Percentiles rank a stretch among this genome's conserved stretches.
phyloP scores from a whole-genome alignment of 2,113 vertebrate genomes.

The Calyptomena viridis region DNA sequence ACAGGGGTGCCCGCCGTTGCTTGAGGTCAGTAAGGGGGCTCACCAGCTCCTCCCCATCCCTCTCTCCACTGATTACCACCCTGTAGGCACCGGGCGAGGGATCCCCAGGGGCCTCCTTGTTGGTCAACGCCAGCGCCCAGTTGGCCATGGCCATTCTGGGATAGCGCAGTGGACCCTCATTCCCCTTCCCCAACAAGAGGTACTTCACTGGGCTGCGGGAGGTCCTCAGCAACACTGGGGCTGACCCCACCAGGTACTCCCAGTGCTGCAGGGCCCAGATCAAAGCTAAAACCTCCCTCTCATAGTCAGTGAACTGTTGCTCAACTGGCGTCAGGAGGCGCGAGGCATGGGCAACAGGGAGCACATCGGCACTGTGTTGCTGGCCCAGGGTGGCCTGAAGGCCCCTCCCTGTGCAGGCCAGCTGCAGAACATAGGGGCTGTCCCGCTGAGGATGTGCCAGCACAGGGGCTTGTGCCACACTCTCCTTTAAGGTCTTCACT shows the following conservation, averaged over 20 bases:
- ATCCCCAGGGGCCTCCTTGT: background rate
- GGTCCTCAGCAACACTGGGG: conserved; percentile 25
- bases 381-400: conserved; percentile 30
- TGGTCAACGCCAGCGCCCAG: background rate
- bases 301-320: conserved; percentile 6
- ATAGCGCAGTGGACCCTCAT: background rate
- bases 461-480: background rate
- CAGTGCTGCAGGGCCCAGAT: conserved; percentile 60
- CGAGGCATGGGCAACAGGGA: background rate
- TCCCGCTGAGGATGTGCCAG: background rate
- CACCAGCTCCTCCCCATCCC: background rate
- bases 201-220: background rate
- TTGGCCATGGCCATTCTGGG: conserved; percentile 58
- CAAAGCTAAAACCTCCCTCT: conserved; percentile 35
- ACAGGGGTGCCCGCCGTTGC: background rate
- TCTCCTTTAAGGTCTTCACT: conserved; percentile 31
- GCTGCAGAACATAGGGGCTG: conserved; percentile 12
- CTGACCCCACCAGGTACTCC: background rate
- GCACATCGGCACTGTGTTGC: background rate
- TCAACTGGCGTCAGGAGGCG: background rate
- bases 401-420: background rate
- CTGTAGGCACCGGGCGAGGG: background rate
- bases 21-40: background rate
- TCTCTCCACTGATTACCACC: background rate
- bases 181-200: background rate